Percentiles rank a stretch among this genome's conserved stretches.
Conservation (phyloP, 2,888 invertebrate genomes). For the Cremastobaeus sp. region DNA sequence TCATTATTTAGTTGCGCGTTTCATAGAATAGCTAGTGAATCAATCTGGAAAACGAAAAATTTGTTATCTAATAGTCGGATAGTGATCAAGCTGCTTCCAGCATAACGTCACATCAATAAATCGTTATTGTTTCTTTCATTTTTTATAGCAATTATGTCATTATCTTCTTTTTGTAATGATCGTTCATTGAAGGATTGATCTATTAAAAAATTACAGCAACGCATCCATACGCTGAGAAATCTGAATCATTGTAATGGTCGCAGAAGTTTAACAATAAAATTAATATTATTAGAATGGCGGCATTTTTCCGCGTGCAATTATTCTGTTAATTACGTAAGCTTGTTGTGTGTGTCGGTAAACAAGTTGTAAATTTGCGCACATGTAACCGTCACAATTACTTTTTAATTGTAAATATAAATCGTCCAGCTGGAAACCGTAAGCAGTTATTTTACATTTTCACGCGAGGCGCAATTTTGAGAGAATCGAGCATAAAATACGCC, state of each 20-base stretch:
- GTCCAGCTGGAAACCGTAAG: conserved; percentile 24
- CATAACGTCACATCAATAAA: background rate
- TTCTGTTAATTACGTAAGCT: conserved; percentile 46
- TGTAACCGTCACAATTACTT: conserved; percentile 47
- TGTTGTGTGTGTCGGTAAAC: conserved; percentile 41
- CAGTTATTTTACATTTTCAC: conserved; percentile 47
- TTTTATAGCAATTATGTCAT: conserved; percentile 19
- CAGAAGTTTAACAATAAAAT: conserved; percentile 53
- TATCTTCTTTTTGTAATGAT: conserved; percentile 24
- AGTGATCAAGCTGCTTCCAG: background rate
- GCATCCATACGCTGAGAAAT: background rate
- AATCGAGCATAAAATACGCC: conserved; percentile 45
- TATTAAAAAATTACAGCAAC: conserved; percentile 25
- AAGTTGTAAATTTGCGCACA: conserved; percentile 47
- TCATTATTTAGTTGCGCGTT: too few species aligned
- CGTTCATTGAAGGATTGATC: conserved; percentile 1
- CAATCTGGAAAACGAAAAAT: too few species aligned
- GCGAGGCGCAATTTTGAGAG: conserved; percentile 34
- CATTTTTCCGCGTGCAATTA: conserved; percentile 56
- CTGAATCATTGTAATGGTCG: conserved; percentile 12
- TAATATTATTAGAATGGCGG: conserved; percentile 49
- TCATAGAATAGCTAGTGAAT: too few species aligned
- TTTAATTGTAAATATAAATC: conserved; percentile 53
- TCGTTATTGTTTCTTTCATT: background rate
- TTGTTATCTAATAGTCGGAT: too few species aligned